phyloP scores from a whole-genome alignment of 2,113 vertebrate genomes.

The Climacteris rufus region DNA sequence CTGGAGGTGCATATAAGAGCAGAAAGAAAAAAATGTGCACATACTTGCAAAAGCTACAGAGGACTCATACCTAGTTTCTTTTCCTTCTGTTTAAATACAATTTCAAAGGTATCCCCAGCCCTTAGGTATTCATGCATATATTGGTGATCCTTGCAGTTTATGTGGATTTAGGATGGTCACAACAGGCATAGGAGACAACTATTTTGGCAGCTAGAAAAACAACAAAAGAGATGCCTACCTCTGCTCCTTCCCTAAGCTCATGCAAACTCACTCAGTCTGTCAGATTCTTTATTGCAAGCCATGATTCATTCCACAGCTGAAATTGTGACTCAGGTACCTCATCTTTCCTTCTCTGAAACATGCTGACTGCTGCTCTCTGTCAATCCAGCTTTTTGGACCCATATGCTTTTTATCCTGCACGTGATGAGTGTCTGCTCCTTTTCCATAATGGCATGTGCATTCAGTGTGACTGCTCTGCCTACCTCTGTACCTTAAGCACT shows the following conservation, averaged over 20 bases:
- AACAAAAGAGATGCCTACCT: background rate
- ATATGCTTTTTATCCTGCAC: background rate
- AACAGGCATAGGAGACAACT: background rate
- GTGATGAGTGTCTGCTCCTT: background rate
- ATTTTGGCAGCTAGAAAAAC: background rate
- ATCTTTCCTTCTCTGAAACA: background rate
- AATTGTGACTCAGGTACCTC: background rate
- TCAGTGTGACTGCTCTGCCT: background rate
- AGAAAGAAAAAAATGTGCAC: background rate
- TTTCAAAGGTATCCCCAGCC: background rate
- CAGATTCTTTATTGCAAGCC: background rate
- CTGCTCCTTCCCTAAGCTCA: background rate
- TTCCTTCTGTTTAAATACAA: background rate
- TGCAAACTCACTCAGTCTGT: background rate
- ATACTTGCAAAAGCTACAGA: background rate
- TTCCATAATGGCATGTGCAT: background rate
- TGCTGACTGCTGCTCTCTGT: background rate
- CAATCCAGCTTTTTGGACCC: background rate
- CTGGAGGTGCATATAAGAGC: background rate
- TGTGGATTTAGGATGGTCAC: background rate
- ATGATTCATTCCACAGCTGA: background rate
- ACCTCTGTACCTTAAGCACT: background rate
- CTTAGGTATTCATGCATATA: background rate
- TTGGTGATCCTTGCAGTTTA: background rate
- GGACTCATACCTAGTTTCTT: background rate